Evolutionary conservation across 2,888 invertebrate genomes (phyloP), one percentile per base, ranked within the genome.

Genomic region (Yponomeuta cagnagella): DNA sequence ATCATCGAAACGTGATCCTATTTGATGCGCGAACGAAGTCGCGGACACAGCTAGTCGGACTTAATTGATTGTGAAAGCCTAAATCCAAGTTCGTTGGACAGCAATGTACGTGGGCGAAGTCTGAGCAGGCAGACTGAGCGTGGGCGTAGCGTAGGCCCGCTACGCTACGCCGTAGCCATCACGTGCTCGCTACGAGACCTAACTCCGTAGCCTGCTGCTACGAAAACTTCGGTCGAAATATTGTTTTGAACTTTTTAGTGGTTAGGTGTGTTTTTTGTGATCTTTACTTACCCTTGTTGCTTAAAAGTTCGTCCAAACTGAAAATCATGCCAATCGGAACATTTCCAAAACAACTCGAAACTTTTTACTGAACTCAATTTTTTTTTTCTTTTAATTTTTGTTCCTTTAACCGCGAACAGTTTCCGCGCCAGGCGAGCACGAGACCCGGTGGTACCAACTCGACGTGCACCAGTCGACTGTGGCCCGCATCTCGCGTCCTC

Each of bases 381-480:
- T n/a, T 6, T 9, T 64, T 64, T n/a, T n/a, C n/a, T 10, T 9
- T 23, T n/a, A 48, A 31, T 10, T 48, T 68, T 48, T 33, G 2
- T 52, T 30, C 48, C 2, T 31, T 65, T 30, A 65, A 12, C 10
- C 33, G 30, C 65, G 65, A 65, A 33, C 30, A 37, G n/a, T 33
- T 48, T 43, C 63, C 58, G 63, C n/a, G 58, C 15, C 68, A 48
- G 71, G 74, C 72, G 71, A 73, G 72, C 73, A 74, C 74, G 73
- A 73, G 74, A 69, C 73, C 75, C 69, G 67, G 5, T 43, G 70
- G 43, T 78, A 78, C 78, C 80, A 76, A 75, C 79, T 77, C 81
- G 84, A 82, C 88, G 87, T 79, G 78, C 85, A 83, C 80, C 78
- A 79, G 84, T 77, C 88, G 90, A 92, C 93, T 92, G 90, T 76